Conservation (phyloP, 2,113 vertebrate species). For the Macaca fascicularis region DNA sequence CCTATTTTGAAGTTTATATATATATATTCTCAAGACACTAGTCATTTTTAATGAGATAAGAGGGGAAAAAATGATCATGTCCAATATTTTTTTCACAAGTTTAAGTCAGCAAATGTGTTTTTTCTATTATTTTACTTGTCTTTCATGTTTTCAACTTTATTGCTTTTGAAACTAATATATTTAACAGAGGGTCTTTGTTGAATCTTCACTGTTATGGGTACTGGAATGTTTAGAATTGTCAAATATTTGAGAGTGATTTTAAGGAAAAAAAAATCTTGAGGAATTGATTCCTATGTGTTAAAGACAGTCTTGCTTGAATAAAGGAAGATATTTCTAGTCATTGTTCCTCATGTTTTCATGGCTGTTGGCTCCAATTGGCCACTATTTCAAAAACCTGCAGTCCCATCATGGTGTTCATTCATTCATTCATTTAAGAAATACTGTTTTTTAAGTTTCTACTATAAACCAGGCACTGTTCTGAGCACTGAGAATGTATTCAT, state of each 20-base stretch:
- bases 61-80: neutral
- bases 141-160: neutral
- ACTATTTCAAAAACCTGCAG: neutral
- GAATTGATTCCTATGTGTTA: neutral
- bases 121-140: neutral
- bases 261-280: neutral
- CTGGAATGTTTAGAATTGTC: neutral
- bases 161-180: neutral
- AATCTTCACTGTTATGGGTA: neutral
- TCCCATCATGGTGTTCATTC: neutral
- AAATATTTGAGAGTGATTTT: neutral
- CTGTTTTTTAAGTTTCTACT: neutral
- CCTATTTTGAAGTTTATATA: neutral
- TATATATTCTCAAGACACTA: neutral
- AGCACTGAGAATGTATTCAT: neutral
- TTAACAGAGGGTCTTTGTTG: neutral
- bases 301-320: neutral
- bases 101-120: neutral
- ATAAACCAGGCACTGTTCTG: neutral
- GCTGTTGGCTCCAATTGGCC: neutral
- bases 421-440: neutral
- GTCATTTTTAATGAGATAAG: neutral
- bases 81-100: slow-evolving; percentile 23
- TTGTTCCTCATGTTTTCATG: neutral
- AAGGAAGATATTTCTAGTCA: neutral